Evolutionary conservation across 2,888 invertebrate species (phyloP), one percentile per base, ranked within the genome.

Genomic region (Platycnemis pennipes): DNA sequence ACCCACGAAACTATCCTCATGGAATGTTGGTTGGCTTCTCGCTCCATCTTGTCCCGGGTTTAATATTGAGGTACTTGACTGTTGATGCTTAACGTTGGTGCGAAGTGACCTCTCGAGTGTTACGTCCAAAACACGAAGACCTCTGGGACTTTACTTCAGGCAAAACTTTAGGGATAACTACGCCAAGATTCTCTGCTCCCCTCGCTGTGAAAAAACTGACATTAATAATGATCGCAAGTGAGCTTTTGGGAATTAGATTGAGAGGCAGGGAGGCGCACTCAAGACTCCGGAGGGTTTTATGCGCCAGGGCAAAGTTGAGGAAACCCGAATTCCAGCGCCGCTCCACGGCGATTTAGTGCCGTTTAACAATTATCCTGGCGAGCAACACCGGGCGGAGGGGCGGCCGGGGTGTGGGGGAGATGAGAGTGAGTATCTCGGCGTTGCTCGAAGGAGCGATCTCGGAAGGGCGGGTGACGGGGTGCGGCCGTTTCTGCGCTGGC

Each of bases 301-400:
- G 31, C 31, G 37, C 31, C 77, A 77, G 37, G 77, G 16, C 77
- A 13, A 77, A 77, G 77, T 77, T 77, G 13, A 26, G 77, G 5
- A 31, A 77, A 37, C 31, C 77, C 37, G 37, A 37, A 77, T 31
- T 37, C 77, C 26, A 37, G 77, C 13, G 13, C 13, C 77, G 63
- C 26, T 31, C 77, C 77, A 37, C 77, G 77, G 77, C 77, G 77
- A 77, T 77, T 77, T 77, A 77, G 77, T 77, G 77, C 31, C 37
- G 77, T 77, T 77, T 77, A 77, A 77, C 77, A 77, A 77, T 63
- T 63, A 63, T 63, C 26, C 63, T 63, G 63, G 22, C 26, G 63
- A 63, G 63, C 63, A 63, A 63, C 63, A 63, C 63, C 49, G 26
- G 49, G 7, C 49, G 7, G 8, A 7, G 49, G 8, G 49, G 49